Base-by-base conservation (phyloP, 2,797 vertebrate species). In the Sardinella longiceps region DNA sequence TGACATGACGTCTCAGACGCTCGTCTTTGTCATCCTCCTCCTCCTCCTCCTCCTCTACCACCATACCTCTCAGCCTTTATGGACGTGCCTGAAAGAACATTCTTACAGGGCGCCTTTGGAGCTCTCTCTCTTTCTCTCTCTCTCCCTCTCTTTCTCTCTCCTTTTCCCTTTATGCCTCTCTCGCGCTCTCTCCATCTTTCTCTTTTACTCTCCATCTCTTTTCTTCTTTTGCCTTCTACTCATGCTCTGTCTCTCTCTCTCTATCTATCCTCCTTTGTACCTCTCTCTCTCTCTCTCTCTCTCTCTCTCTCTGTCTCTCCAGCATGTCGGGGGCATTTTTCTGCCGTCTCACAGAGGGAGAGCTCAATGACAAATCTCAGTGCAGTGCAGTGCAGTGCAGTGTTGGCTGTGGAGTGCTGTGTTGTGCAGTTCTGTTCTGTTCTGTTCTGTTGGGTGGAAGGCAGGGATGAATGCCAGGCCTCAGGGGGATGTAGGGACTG, bases 361-460 rank as follows among this genome's bases (percentile, higher is more conserved):
- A 74, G 66, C 18, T 74, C 66, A 74, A 74, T 74, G 66, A 37
- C 66, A 74, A 74, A 74, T 74, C 66, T 74, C 66, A 37, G 66
- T 74, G 66, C 30, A 30, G 60, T 33, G 60, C 48, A 14, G 48
- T 2, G 46, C 58, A 25, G 58, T 56, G 53, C 53, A 23, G 53
- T n/a, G 28, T n/a, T 48, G 46, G 15, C 50, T 18, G 2, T 48
- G 46, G 2, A n/a, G n/a, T 50, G 48, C 48, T 48, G 46, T 48
- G 46, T 11, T 48, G 46, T 11, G 46, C 7, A 1, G 46, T 10
- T 48, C 46, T 48, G 46, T n/a, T n/a, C n/a, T 51, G 48, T 51
- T 51, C 48, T 15, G 48, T 51, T 2, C 48, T 15, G 48, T 12
- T 3, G 2, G 48, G 43, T 50, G 48, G 39, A 0, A 33, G 66